phyloP scores from a whole-genome alignment of 2,113 vertebrate genomes.

The Azemiops feae region DNA sequence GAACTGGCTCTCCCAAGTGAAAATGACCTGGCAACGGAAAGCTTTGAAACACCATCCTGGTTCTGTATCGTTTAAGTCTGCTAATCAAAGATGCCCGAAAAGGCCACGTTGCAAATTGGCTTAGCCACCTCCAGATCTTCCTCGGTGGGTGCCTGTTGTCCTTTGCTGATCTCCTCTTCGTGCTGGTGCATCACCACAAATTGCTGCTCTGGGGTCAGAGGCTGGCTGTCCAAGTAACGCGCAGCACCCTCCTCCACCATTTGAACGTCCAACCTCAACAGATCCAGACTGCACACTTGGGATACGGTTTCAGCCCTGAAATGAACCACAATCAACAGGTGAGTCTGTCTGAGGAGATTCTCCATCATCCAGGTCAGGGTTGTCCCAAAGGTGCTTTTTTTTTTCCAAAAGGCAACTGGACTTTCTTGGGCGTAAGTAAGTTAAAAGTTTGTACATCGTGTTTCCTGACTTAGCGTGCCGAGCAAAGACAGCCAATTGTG shows the following conservation, averaged over 20 bases:
- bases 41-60: neutral
- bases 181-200: constrained; percentile 73
- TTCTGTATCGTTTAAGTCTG: neutral
- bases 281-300: constrained; percentile 3
- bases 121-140: constrained; percentile 78
- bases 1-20: neutral
- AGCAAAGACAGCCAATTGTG: neutral
- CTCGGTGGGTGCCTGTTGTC: constrained; percentile 64
- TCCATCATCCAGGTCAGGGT: no score
- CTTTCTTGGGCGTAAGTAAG: neutral
- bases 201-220: constrained; percentile 82
- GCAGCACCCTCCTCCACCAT: neutral
- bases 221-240: constrained; percentile 50
- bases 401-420: neutral
- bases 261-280: neutral
- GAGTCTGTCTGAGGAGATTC: neutral
- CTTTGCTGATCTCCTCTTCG: constrained; percentile 67
- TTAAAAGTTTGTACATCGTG: neutral
- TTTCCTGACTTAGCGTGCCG: neutral
- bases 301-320: constrained; percentile 2
- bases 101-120: constrained; percentile 8
- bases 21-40: neutral
- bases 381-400: neutral
- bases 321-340: neutral
- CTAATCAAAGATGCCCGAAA: neutral